Percentiles rank a stretch among this genome's conserved stretches.
These are phyloP conservation scores for Poecilia latipinna DNA, from an alignment of 2,113 vertebrate genomes.

Conservation along the genomic window DNA sequence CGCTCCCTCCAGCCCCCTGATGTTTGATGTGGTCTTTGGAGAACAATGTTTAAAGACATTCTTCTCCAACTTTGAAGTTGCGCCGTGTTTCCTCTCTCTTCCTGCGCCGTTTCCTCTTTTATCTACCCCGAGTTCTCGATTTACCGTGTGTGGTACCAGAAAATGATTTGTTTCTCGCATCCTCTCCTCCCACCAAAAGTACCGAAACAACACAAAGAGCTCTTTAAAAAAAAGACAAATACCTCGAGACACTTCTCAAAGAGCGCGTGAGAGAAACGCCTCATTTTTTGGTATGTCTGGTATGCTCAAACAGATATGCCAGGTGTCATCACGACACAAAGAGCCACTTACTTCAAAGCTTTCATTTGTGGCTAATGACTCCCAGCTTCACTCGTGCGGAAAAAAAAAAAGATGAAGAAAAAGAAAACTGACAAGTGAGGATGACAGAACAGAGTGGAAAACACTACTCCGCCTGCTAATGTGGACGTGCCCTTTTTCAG, in stretches of 20 bases:
- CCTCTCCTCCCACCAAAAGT: neutral
- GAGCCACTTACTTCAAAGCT: conserved; percentile 55
- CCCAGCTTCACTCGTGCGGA: neutral
- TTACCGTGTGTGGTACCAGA: conserved; percentile 61
- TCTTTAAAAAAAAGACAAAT: conserved; percentile 47
- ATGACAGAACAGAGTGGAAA: neutral
- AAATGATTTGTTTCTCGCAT: conserved; percentile 54
- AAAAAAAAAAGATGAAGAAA: neutral
- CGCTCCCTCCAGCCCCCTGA: conserved; percentile 38
- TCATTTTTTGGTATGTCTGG: conserved; percentile 48
- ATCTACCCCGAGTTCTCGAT: conserved; percentile 67
- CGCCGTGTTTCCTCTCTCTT: conserved; percentile 63
- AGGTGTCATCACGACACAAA: conserved; percentile 51
- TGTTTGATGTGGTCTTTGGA: conserved; percentile 83
- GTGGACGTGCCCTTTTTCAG: conserved; percentile 14
- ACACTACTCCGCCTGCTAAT: neutral
- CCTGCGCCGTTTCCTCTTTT: conserved; percentile 70
- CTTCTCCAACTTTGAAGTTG: conserved; percentile 79
- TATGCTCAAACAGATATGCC: conserved; percentile 53
- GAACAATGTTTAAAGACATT: conserved; percentile 78
- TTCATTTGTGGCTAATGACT: conserved; percentile 20
- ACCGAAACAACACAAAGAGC: neutral
- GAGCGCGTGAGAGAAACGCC: conserved; percentile 13
- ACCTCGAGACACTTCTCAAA: conserved; percentile 48
- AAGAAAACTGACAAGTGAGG: neutral